A percentile compares a stretch with the other conserved stretches of the same genome.
phyloP scores from a whole-genome alignment of 2,113 vertebrate genomes.

The Thermophis baileyi region DNA sequence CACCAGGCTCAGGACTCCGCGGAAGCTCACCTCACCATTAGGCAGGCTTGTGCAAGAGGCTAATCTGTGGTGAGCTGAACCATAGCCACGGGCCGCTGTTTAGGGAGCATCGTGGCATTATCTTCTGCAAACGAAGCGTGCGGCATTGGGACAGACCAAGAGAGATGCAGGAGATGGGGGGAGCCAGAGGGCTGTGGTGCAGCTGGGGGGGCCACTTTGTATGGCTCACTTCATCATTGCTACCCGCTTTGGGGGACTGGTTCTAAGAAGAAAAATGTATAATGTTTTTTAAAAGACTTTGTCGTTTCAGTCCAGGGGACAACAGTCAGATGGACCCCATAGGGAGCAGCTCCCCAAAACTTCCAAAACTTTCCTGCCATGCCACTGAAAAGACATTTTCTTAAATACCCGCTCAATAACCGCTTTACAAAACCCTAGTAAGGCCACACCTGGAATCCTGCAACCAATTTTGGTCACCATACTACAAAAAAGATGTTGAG shows the following conservation, averaged over 20 bases:
- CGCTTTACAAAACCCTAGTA: too few species aligned
- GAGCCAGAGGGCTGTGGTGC: neutral
- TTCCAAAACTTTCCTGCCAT: neutral
- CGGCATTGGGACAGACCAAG: neutral
- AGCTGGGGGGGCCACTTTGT: accelerated
- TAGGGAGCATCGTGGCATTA: neutral
- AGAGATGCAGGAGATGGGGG: neutral
- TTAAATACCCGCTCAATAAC: neutral
- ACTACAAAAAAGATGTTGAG: too few species aligned
- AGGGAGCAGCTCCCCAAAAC: neutral
- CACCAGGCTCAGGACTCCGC: neutral
- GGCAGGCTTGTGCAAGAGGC: neutral
- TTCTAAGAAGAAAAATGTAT: neutral
- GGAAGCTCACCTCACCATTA: neutral
- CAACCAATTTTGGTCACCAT: too few species aligned
- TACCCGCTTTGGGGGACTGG: neutral
- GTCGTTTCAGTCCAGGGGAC: neutral
- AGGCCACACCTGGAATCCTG: too few species aligned
- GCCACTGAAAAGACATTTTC: neutral
- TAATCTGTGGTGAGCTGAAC: neutral
- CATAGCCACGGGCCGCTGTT: neutral
- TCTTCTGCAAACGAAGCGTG: neutral
- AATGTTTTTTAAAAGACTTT: neutral
- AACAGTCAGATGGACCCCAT: neutral
- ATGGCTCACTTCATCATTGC: neutral